Conservation (phyloP, 2,888 invertebrate genomes). For the Limnephilus auricula region DNA sequence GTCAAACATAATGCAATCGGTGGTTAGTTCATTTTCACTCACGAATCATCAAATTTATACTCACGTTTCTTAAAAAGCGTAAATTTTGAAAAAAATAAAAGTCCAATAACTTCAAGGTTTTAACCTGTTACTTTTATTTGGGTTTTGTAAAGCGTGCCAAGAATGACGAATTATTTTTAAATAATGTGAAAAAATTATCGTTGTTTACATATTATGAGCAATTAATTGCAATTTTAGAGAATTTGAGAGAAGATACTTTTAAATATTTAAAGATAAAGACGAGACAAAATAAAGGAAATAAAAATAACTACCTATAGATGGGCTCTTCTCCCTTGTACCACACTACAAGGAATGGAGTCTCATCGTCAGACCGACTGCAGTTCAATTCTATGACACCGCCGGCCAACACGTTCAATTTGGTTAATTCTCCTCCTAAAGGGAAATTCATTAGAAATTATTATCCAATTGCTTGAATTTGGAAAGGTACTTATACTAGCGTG, state of each 20-base stretch:
- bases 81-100: background rate
- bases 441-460: background rate
- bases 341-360: slow-evolving; percentile 89
- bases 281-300: slow-evolving; percentile 11
- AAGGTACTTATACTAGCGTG: background rate
- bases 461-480: background rate
- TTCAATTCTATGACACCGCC: slow-evolving; percentile 89
- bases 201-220: background rate
- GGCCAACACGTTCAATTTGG: slow-evolving; percentile 82
- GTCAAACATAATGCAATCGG: background rate
- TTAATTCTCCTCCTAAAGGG: slow-evolving; percentile 4
- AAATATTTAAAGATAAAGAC: background rate
- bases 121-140: background rate
- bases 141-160: background rate
- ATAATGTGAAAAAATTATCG: background rate
- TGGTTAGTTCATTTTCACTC: background rate
- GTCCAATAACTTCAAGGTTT: background rate
- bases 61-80: background rate
- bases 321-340: slow-evolving; percentile 95
- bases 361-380: slow-evolving; percentile 89
- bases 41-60: background rate
- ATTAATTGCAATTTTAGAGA: background rate
- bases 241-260: background rate
- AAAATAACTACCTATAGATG: slow-evolving; percentile 87
- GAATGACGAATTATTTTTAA: background rate